Evolutionary conservation across 2,113 vertebrate species (phyloP), one percentile per base, ranked within the genome.

Genomic region (Proterorhinus semilunaris): DNA sequence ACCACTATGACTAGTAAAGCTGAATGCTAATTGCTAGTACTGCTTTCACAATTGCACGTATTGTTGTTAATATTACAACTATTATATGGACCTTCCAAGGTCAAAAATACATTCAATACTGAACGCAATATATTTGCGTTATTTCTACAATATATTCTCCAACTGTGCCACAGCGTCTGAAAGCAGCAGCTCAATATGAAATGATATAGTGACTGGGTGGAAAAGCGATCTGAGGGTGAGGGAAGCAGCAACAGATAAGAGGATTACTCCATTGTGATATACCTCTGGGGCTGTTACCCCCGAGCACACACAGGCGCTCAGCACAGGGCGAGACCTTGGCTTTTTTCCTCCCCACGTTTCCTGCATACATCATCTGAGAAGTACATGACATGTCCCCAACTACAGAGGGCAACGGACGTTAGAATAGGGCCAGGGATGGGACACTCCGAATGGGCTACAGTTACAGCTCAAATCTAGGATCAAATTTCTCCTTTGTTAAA

Each of bases 181-280:
- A 79, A 67, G 72, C 73, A 77, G 62, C 68, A 68, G 81, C 69
- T 77, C 79, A 69, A 74, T 66, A 68, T 74, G 71, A 74, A 84
- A 82, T 72, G 79, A 88, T 84, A 87, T 71, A 85, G 78, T 65
- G 16, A 66, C 66, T 79, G 65, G 76, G 72, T 72, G 65, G 73
- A 82, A 84, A 86, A 86, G 80, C 75, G 72, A 86, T 87, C 80
- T 76, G 75, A 80, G 77, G 67, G 76, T 70, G 68, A 81, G 66
- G 82, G 66, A 81, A 83, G 80, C 88, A 89, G 89, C 79, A 82
- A 84, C 72, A 89, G 88, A 92, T 93, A 92, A 92, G 90, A 91
- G 91, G 91, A 92, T 93, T 93, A 92, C 82, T 78, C 73, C 74
- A 73, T 82, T 91, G 91, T 91, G 89, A 91, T 91, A 86, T 81